Percentiles rank a stretch among this genome's conserved stretches.
These are phyloP conservation scores for Pteropus alecto DNA, from an alignment of 2,113 vertebrate species.

Conservation along the genomic window DNA sequence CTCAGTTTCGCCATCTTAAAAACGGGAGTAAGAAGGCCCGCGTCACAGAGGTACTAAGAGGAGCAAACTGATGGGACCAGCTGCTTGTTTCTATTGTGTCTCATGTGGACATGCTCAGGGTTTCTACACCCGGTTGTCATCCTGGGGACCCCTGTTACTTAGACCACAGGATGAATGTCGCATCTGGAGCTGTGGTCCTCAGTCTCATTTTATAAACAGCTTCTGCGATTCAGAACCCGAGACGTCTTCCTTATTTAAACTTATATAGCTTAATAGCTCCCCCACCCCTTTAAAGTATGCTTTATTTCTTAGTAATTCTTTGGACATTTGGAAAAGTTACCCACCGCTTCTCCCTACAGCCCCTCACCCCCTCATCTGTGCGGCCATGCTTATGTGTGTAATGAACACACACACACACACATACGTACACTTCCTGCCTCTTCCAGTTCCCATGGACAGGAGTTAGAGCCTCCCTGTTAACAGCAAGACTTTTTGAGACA, in stretches of 20 bases:
- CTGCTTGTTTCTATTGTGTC: neutral
- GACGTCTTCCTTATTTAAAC: neutral
- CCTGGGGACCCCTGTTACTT: neutral
- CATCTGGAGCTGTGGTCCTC: too few species aligned
- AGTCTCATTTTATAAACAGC: neutral
- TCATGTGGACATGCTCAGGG: neutral
- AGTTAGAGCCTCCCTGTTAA: too few species aligned
- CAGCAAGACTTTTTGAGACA: neutral
- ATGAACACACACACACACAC: neutral
- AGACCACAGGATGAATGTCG: neutral
- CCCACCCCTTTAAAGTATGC: neutral
- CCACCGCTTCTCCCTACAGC: neutral
- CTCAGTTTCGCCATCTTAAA: neutral
- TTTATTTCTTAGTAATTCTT: neutral
- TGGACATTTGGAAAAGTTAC: neutral
- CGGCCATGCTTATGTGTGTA: neutral
- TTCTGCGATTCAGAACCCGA: neutral
- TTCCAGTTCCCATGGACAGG: neutral
- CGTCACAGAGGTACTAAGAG: neutral
- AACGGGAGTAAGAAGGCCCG: neutral
- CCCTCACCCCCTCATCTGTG: rapidly evolving
- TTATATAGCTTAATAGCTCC: neutral
- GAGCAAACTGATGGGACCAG: rapidly evolving
- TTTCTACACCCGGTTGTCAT: neutral
- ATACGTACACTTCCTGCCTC: neutral